Evolutionary conservation across 2,113 vertebrate species (phyloP).

Genomic region (Tragelaphus buxtoni): DNA sequence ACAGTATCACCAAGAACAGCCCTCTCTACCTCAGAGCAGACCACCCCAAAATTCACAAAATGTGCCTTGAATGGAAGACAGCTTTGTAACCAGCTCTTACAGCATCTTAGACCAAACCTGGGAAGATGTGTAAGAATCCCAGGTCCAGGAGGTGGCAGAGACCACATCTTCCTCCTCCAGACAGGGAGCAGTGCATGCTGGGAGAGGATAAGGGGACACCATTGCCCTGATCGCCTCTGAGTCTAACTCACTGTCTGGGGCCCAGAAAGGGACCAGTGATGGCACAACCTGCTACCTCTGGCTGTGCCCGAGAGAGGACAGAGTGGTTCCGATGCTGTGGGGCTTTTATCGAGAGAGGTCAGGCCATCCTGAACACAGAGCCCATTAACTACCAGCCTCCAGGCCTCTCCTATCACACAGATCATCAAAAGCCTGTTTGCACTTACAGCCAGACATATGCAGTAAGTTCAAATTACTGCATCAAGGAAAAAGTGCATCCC

Average conservation of each 20-base stretch:
- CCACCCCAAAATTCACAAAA: not conserved
- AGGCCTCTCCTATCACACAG: not conserved
- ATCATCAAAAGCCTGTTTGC: not conserved
- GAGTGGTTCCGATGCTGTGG: fast-evolving
- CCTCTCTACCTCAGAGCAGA: not conserved
- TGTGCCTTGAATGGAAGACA: not conserved
- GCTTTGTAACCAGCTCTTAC: not conserved
- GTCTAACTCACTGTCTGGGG: not conserved
- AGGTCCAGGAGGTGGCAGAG: not conserved
- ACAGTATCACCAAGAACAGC: not conserved
- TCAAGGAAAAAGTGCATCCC: not conserved
- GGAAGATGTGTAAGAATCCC: not conserved
- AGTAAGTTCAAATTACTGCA: not conserved
- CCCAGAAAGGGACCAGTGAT: not conserved
- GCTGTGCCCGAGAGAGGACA: not conserved
- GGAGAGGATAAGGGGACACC: not conserved
- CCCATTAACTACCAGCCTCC: not conserved
- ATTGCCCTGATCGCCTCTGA: not conserved
- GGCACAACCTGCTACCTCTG: no score
- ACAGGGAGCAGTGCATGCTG: not conserved
- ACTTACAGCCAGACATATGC: not conserved
- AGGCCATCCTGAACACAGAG: not conserved
- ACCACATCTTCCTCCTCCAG: not conserved
- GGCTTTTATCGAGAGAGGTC: not conserved
- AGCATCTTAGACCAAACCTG: not conserved